Base-by-base conservation (phyloP, 2,797 vertebrate genomes). In the Benthosema pterotum region DNA sequence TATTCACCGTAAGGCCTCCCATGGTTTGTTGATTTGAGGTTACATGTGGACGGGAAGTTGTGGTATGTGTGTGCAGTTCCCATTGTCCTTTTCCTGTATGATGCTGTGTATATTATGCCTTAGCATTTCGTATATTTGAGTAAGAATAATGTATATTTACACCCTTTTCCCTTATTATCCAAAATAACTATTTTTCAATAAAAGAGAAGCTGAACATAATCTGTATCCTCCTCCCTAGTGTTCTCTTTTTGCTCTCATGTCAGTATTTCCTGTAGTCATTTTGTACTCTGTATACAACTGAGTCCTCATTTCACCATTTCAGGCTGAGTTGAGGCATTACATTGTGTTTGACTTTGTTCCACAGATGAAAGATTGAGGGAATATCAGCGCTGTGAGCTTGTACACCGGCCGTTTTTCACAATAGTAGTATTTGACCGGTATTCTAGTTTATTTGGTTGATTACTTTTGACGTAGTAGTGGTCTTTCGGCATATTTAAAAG, bases 141-240 rank as follows among this genome's bases (percentile, higher is more conserved):
- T 63, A 55, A 50, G 32, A 46, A 38, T 71, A 47, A 65, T 85
- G 74, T 84, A 65, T 81, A 82, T 79, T 74, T 84, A 69, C 71
- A 52, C 60, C 60, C 67, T 79, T 75, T 75, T 72, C 61, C 60
- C 87, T 69, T 87, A 71, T 74, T 71, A 61, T 73, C 67, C 66
- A 60, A 88, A 86, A 86, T 91, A 90, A 92, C 87, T 93, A 93
- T 93, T 93, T 93, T 93, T 92, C 85, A 93, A 93, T 93, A 92
- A 93, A 93, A 89, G 25, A 62, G 65, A 73, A 63, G 42, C 60
- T 76, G 60, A 73, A 66, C 55, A 57, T 71, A 28, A 11, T 9
- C 8, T 18, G 8, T 47, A 5, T 50, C 16, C 56, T 16, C 1
- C 1, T 38, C n/a, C 18, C 52, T 14, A 15, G 56, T 52, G 46